phyloP scores from a whole-genome alignment of 2,888 invertebrate species.

The Petrolisthes manimaculis region DNA sequence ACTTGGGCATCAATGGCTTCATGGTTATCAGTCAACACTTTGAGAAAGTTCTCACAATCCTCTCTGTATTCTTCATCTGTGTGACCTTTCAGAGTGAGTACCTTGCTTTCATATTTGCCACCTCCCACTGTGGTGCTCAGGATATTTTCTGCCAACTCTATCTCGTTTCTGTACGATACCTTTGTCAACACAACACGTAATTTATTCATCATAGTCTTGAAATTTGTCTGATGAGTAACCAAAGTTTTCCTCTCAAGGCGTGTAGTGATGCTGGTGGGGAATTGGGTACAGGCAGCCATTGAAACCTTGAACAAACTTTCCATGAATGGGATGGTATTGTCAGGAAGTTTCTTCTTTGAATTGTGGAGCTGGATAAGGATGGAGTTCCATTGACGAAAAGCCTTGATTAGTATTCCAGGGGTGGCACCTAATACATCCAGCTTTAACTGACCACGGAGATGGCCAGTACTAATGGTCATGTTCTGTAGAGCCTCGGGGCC shows the following conservation, averaged over 20 bases:
- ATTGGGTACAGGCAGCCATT: too few species aligned
- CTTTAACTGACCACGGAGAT: neutral
- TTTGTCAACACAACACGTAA: conserved; percentile 33
- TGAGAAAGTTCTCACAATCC: conserved; percentile 18
- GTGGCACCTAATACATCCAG: neutral
- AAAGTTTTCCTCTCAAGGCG: conserved; percentile 13
- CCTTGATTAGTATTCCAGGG: neutral
- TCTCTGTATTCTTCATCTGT: conserved; percentile 23
- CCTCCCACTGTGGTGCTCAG: conserved; percentile 45
- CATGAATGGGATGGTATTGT: conserved; percentile 23
- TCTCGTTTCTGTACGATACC: conserved; percentile 15
- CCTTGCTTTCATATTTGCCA: conserved; percentile 36
- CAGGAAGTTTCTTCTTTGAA: conserved; percentile 19
- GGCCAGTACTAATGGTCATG: neutral
- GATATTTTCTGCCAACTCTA: conserved; percentile 47
- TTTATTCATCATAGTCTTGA: conserved; percentile 30
- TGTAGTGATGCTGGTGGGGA: neutral
- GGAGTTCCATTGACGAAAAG: conserved; percentile 53
- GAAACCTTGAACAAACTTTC: neutral
- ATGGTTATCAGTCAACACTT: neutral
- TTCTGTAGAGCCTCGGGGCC: conserved; percentile 18
- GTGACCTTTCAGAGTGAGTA: conserved; percentile 41
- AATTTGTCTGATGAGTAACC: conserved; percentile 7
- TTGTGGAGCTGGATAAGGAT: conserved; percentile 44
- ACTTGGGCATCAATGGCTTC: neutral